phyloP scores from a whole-genome alignment of 2,888 invertebrate species.

The Scaptomyza polygonia region DNA sequence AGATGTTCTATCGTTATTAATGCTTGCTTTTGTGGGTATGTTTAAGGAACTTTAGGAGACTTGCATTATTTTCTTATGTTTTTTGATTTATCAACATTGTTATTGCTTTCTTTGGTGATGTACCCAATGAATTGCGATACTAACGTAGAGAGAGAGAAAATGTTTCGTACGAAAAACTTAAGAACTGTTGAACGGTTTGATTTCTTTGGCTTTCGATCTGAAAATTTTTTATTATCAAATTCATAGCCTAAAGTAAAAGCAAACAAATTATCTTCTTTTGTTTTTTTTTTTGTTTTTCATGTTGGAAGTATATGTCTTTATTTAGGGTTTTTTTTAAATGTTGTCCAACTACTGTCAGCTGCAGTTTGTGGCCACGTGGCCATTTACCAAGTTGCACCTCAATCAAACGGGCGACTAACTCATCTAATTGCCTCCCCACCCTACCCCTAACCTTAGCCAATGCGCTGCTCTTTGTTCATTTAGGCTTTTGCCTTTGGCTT shows the following conservation, averaged over 20 bases:
- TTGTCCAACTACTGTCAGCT: slow-evolving; percentile 35
- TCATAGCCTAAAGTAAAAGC: too few relatives aligned
- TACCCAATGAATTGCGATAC: too few relatives aligned
- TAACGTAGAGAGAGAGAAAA: too few relatives aligned
- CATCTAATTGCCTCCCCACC: slow-evolving; percentile 56
- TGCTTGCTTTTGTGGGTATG: too few relatives aligned
- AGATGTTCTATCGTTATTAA: too few relatives aligned
- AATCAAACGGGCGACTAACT: slow-evolving; percentile 73
- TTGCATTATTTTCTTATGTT: too few relatives aligned
- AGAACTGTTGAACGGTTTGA: not conserved
- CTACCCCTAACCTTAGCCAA: not conserved
- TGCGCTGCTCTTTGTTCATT: not conserved
- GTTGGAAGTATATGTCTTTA: not conserved
- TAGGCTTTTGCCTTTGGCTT: slow-evolving; percentile 22
- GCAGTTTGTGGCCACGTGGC: slow-evolving; percentile 43
- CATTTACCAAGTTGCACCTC: slow-evolving; percentile 38
- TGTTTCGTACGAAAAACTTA: not conserved
- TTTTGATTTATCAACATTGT: too few relatives aligned
- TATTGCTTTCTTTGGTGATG: too few relatives aligned
- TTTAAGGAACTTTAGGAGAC: too few relatives aligned
- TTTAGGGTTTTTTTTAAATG: not conserved
- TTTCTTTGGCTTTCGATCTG: not conserved
- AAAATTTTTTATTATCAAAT: too few relatives aligned
- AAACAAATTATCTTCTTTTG: not conserved
- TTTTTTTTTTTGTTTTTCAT: not conserved